phyloP scores from a whole-genome alignment of 2,797 vertebrate genomes.

The Aratinga solstitialis region DNA sequence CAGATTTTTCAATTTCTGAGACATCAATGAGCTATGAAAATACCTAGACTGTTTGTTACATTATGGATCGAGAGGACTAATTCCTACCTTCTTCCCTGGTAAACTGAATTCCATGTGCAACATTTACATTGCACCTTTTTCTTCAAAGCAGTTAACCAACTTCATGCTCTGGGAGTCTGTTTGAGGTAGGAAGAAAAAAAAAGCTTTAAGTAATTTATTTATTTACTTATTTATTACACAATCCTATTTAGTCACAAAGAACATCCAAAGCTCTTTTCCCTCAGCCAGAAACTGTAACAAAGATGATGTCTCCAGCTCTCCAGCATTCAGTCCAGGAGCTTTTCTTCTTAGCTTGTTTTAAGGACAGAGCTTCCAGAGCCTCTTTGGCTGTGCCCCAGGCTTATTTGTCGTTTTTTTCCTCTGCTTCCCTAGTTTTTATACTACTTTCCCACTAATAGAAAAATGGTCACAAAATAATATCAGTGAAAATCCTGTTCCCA shows the following conservation, averaged over 20 bases:
- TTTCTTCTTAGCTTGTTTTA: not conserved
- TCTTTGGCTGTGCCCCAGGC: not conserved
- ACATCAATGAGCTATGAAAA: not conserved
- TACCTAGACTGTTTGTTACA: not conserved
- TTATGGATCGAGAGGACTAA: not conserved
- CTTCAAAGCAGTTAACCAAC: not conserved
- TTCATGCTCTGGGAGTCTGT: not conserved
- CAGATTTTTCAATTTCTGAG: constrained; percentile 12
- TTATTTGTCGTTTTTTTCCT: not conserved
- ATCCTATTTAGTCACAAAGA: not conserved
- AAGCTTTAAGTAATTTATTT: not conserved
- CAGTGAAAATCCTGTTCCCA: not conserved
- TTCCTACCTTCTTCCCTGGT: not conserved
- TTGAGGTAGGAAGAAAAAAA: not conserved
- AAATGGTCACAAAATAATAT: not conserved
- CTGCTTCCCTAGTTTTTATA: not conserved
- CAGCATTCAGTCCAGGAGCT: not conserved
- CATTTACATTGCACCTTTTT: not conserved
- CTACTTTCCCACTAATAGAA: not conserved
- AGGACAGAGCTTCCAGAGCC: not conserved
- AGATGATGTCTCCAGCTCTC: not conserved
- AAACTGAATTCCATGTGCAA: not conserved
- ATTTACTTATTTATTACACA: not conserved
- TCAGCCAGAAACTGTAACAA: not conserved
- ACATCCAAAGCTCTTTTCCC: not conserved